These are phyloP conservation scores for Leuciscus waleckii DNA, from an alignment of 2,797 vertebrate genomes.

Conservation along the genomic window DNA sequence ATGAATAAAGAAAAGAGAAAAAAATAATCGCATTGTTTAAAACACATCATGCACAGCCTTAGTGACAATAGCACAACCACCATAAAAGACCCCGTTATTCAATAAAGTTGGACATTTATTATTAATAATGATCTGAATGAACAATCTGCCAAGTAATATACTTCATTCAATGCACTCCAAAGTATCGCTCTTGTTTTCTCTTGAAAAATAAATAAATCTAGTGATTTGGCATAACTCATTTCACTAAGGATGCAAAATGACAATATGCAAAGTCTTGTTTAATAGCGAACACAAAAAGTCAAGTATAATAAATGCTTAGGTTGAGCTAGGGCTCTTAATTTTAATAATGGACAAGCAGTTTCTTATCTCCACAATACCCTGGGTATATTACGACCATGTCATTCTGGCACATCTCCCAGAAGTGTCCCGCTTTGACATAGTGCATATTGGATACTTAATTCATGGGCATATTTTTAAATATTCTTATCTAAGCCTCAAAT, in stretches of 20 bases:
- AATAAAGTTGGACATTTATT: neutral
- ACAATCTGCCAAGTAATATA: neutral
- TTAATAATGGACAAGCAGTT: constrained; percentile 26
- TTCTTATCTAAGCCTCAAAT: constrained; percentile 8
- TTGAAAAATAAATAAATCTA: neutral
- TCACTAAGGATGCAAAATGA: neutral
- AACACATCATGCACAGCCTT: neutral
- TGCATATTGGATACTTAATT: constrained; percentile 40
- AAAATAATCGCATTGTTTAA: neutral
- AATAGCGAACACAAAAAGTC: constrained; percentile 14
- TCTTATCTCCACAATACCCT: constrained; percentile 5
- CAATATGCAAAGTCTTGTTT: neutral
- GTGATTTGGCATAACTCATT: neutral
- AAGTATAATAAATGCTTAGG: constrained; percentile 19
- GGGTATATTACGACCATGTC: constrained; percentile 16
- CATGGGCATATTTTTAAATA: constrained; percentile 19
- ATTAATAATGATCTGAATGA: neutral
- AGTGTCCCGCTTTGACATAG: constrained; percentile 22
- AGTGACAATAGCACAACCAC: neutral
- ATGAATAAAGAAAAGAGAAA: neutral
- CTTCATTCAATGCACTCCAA: neutral
- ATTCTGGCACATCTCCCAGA: constrained; percentile 45
- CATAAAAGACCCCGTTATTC: neutral
- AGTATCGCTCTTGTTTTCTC: neutral
- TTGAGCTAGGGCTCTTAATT: constrained; percentile 27